Conservation (phyloP, 2,113 vertebrate genomes). For the Numenius arquata region DNA sequence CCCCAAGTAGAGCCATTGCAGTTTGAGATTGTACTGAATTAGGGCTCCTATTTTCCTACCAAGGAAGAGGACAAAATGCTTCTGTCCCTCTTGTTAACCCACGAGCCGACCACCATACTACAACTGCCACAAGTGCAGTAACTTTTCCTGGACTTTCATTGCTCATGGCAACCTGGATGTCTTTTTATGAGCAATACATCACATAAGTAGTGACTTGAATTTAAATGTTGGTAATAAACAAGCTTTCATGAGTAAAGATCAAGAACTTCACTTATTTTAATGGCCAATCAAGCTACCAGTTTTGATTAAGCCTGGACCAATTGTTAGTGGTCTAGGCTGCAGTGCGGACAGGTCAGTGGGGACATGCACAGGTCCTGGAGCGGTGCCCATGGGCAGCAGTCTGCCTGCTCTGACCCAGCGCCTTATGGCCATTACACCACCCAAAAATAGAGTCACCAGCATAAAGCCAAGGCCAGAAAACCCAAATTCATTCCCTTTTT, state of each 20-base stretch:
- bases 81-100: background rate
- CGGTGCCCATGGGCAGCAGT: rapidly evolving
- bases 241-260: background rate
- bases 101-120: background rate
- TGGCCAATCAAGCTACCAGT: background rate
- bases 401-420: background rate
- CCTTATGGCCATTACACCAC: background rate
- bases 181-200: background rate
- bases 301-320: background rate
- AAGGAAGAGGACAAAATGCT: background rate
- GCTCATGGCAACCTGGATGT: background rate
- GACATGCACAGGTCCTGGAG: rapidly evolving
- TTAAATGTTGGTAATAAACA: background rate
- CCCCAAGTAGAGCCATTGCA: background rate
- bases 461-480: background rate
- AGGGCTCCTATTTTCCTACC: background rate
- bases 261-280: background rate
- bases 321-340: background rate
- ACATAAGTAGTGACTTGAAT: background rate
- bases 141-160: background rate
- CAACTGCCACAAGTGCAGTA: background rate
- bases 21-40: background rate
- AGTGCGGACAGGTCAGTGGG: background rate
- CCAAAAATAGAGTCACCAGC: background rate
- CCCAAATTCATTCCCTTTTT: background rate